phyloP scores from a whole-genome alignment of 2,888 invertebrate genomes.

The Melanostoma scalare region DNA sequence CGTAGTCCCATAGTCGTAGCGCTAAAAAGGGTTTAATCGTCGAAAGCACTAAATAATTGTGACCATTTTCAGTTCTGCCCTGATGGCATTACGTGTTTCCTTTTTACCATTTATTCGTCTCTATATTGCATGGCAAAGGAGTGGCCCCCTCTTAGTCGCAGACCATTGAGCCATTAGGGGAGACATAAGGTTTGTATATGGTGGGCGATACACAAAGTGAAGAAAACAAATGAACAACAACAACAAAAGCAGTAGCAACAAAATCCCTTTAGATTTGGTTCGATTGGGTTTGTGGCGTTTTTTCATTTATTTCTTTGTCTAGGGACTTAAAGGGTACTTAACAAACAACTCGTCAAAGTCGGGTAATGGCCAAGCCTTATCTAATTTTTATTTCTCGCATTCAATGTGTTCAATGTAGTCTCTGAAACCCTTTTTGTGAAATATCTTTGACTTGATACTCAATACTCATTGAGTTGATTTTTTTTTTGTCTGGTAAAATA shows the following conservation, averaged over 20 bases:
- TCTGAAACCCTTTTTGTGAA: slow-evolving; percentile 42
- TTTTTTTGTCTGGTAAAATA: slow-evolving; percentile 1
- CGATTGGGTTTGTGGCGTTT: slow-evolving; percentile 54
- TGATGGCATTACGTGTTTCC: slow-evolving; percentile 27
- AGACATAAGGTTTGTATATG: not conserved
- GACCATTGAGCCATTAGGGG: slow-evolving; percentile 13
- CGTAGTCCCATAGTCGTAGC: not conserved
- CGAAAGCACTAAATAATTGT: slow-evolving; percentile 65
- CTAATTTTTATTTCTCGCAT: slow-evolving; percentile 26
- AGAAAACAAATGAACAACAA: not conserved
- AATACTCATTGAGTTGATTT: slow-evolving; percentile 11
- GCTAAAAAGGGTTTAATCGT: slow-evolving; percentile 62
- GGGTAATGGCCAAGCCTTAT: slow-evolving; percentile 35
- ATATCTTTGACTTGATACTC: slow-evolving; percentile 46
- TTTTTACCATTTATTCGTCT: slow-evolving; percentile 33
- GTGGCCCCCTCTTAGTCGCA: slow-evolving; percentile 14
- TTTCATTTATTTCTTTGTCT: slow-evolving; percentile 61
- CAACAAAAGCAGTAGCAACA: slow-evolving; percentile 6
- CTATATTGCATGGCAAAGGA: slow-evolving; percentile 26
- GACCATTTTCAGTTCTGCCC: slow-evolving; percentile 50
- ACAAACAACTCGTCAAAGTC: slow-evolving; percentile 64
- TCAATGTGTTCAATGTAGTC: slow-evolving; percentile 36
- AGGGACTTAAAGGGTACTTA: slow-evolving; percentile 62
- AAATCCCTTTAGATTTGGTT: slow-evolving; percentile 61
- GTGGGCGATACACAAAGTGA: slow-evolving; percentile 4